A percentile compares a stretch with the other conserved stretches of the same genome.
phyloP scores from a whole-genome alignment of 2,888 invertebrate genomes.

The Scaptomyza parva region DNA sequence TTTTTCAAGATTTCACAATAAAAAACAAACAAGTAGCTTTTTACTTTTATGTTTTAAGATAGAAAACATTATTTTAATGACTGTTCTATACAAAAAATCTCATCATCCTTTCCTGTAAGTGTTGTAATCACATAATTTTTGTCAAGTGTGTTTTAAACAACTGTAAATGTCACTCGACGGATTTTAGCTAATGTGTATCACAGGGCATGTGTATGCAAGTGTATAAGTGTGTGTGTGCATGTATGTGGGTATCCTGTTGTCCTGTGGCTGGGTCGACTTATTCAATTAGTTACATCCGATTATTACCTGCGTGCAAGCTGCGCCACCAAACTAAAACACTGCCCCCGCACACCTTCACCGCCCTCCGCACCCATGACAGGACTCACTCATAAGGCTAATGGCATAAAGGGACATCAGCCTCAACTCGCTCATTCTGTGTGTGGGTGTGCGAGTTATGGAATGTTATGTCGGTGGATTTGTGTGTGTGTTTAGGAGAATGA shows the following conservation, averaged over 20 bases:
- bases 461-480: no score
- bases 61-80: no score
- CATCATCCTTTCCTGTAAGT: no score
- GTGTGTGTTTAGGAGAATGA: conserved; percentile 47
- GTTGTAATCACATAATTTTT: not conserved
- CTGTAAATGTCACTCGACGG: conserved; percentile 47
- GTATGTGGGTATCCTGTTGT: conserved; percentile 36
- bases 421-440: not conserved
- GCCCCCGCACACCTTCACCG: not conserved
- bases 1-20: no score
- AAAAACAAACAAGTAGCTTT: no score
- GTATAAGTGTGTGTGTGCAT: conserved; percentile 16
- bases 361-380: not conserved
- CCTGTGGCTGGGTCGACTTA: conserved; percentile 75
- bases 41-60: no score
- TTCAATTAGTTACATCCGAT: conserved; percentile 80
- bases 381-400: conserved; percentile 50
- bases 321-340: conserved; percentile 12
- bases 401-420: conserved; percentile 39
- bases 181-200: conserved; percentile 64
- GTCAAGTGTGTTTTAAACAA: conserved; percentile 41
- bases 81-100: no score
- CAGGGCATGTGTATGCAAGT: conserved; percentile 12
- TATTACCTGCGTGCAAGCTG: conserved; percentile 70
- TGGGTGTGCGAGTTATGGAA: conserved; percentile 22